phyloP scores from a whole-genome alignment of 2,113 vertebrate species.

The Tapirus terrestris region DNA sequence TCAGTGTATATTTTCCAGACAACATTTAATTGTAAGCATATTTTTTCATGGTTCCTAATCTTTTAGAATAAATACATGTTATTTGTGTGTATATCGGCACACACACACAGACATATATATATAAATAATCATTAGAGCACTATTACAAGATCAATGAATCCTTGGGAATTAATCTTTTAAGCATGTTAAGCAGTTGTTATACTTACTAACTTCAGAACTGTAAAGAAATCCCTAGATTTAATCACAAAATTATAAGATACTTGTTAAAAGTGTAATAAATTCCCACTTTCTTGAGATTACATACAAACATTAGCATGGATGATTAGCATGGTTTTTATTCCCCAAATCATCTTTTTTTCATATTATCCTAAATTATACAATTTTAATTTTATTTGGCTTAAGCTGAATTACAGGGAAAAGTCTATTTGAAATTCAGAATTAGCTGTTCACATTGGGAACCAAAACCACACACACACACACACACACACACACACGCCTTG shows the following conservation, averaged over 20 bases:
- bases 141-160: neutral
- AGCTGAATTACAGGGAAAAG: neutral
- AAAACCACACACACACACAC: neutral
- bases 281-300: neutral
- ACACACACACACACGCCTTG: neutral
- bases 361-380: neutral
- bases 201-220: neutral
- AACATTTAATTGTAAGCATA: neutral
- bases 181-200: neutral
- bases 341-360: neutral
- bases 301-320: neutral
- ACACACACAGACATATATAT: neutral
- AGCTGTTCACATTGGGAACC: neutral
- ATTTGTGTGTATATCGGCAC: neutral
- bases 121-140: neutral
- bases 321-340: neutral
- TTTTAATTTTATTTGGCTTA: neutral
- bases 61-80: neutral
- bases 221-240: neutral
- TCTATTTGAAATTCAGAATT: neutral
- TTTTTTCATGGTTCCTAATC: neutral
- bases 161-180: neutral
- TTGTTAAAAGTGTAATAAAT: neutral
- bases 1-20: neutral
- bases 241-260: neutral